Conservation (phyloP, 2,113 vertebrate genomes). For the Bos taurus region DNA sequence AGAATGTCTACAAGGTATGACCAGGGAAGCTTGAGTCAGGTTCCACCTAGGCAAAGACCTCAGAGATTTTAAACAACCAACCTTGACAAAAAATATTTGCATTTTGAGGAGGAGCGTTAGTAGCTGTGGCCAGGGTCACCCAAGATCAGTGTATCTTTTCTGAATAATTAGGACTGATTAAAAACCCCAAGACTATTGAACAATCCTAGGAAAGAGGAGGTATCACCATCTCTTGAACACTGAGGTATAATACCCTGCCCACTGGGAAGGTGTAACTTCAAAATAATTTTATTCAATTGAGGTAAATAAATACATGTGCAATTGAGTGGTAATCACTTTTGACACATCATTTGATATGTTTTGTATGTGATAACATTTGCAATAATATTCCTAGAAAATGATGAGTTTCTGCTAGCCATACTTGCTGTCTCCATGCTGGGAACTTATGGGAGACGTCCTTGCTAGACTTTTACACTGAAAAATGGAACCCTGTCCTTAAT, state of each 20-base stretch:
- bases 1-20: too few relatives aligned
- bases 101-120: not conserved
- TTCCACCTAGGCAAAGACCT: not conserved
- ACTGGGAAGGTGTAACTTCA: not conserved
- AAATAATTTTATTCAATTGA: not conserved
- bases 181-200: not conserved
- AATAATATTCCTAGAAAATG: not conserved
- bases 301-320: not conserved
- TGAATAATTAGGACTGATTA: not conserved
- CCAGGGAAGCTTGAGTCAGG: not conserved
- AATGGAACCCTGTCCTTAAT: not conserved
- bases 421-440: not conserved
- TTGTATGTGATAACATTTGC: not conserved
- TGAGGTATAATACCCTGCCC: not conserved
- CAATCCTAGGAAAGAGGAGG: too few relatives aligned
- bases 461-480: not conserved
- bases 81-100: not conserved
- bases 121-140: fast-evolving
- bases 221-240: not conserved
- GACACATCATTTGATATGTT: not conserved
- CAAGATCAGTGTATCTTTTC: not conserved
- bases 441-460: not conserved
- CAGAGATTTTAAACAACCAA: not conserved
- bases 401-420: not conserved
- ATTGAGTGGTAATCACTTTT: not conserved